Percentiles rank a stretch among this genome's conserved stretches.
These are phyloP conservation scores for Enteromius treurensis DNA, from an alignment of 2,797 vertebrate genomes.

Conservation along the genomic window DNA sequence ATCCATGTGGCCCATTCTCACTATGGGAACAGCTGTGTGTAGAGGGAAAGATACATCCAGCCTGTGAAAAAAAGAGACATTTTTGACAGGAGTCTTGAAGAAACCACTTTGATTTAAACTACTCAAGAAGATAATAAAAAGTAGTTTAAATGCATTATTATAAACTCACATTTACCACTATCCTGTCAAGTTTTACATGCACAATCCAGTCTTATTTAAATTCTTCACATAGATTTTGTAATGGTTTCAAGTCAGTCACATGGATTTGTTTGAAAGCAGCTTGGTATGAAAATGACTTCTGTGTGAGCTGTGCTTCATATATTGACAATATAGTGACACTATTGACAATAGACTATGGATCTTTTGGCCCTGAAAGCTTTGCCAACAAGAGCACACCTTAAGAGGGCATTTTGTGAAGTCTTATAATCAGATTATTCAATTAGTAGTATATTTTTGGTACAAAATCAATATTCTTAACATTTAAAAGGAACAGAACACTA, in stretches of 20 bases:
- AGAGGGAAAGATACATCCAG: constrained; percentile 62
- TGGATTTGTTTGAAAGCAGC: background rate
- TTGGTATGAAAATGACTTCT: background rate
- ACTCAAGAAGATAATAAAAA: background rate
- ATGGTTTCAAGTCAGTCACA: background rate
- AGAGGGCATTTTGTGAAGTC: background rate
- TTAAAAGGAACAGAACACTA: background rate
- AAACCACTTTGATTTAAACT: background rate
- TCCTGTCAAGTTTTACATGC: background rate
- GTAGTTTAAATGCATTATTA: background rate
- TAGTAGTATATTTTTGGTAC: background rate
- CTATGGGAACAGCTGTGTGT: constrained; percentile 56
- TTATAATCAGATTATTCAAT: background rate
- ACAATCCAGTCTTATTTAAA: background rate
- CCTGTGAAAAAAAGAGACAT: constrained; percentile 47
- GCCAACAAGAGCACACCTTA: background rate
- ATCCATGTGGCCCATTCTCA: constrained; percentile 45
- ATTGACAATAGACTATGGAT: background rate
- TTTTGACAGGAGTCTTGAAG: constrained; percentile 11
- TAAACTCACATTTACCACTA: background rate
- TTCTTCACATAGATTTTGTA: background rate
- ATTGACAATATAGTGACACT: background rate
- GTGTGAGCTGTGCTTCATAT: background rate
- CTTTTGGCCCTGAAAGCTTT: background rate
- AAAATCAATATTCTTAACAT: background rate